phyloP scores from a whole-genome alignment of 2,888 invertebrate genomes.

The Gisinianus flammeolus region DNA sequence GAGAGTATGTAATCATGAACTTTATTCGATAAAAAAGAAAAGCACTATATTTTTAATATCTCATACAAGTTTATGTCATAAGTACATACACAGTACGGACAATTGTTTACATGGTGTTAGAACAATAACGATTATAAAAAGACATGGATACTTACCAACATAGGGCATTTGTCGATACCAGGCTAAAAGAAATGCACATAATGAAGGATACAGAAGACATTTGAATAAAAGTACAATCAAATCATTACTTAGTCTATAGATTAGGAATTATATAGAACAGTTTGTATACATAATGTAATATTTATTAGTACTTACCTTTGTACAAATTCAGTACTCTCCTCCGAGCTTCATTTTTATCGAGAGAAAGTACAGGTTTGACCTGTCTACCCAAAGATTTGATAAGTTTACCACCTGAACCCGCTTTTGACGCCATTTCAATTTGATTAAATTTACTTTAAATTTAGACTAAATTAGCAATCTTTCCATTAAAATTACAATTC shows the following conservation, averaged over 20 bases:
- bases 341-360: constrained; percentile 77
- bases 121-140: constrained; percentile 54
- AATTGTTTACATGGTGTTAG: not conserved
- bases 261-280: too few species aligned
- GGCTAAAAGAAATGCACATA: too few species aligned
- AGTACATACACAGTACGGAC: not conserved
- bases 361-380: constrained; percentile 85
- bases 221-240: too few species aligned
- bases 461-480: too few species aligned
- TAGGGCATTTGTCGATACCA: constrained; percentile 93
- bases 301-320: constrained; percentile 91
- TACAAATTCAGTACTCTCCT: constrained; percentile 85
- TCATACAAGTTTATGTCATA: not conserved
- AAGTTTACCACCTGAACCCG: constrained; percentile 60
- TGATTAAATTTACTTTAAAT: not conserved
- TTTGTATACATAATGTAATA: too few species aligned
- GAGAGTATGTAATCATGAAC: constrained; percentile 85
- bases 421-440: not conserved
- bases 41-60: constrained; percentile 16
- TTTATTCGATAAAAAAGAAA: constrained; percentile 64
- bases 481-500: too few species aligned
- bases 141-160: constrained; percentile 81
- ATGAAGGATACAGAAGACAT: too few species aligned
- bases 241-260: too few species aligned
- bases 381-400: constrained; percentile 67